Base-by-base conservation (phyloP, 2,888 invertebrate genomes). In the Acanthococcus lagerstroemiae region DNA sequence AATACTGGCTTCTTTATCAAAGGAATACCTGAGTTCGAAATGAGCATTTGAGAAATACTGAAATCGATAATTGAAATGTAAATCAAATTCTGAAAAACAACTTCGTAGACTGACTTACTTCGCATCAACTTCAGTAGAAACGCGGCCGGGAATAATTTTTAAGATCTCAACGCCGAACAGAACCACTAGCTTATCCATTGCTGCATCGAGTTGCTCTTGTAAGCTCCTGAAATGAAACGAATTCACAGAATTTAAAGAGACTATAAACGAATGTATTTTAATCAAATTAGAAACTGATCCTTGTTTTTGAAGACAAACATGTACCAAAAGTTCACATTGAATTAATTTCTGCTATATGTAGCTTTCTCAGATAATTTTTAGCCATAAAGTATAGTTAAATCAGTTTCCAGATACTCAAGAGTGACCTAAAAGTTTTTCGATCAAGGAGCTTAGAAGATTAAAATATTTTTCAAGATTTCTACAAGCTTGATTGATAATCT, bases 131-230 rank as follows among this genome's bases (percentile, higher is more conserved):
- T 96, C 96, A 30, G 94, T 94, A 2, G 95, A 95, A 1, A 96
- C 95, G 70, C 99, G 82, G 7, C 99, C 99, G 15, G 99, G 99
- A 69, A 99, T 88, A 71, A 97, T 91, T 79, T 95, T 93, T 56
- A 99, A 81, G 73, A 99, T 99, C 82, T 99, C 96, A 74, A 85
- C 83, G 45, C 99, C 99, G 79, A 99, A 99, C 30, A 95, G 79
- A 1, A 99, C 94, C 77, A 91, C 94, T 24, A 97, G 81, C 79
- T 91, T 91, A 75, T 99, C 97, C 79, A 95, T 84, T 19, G 96
- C 90, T 72, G 88, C 84, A 54, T 85, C 82, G 7, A 94, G 74
- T 78, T 91, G 87, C 72, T 90, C 88, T 55, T 84, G 82, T 24
- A 82, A 72, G 60, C 80, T 83, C 68, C 87, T 89, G 73, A 37